Evolutionary conservation across 2,888 invertebrate genomes (phyloP).

Genomic region (Limnephilus marmoratus): DNA sequence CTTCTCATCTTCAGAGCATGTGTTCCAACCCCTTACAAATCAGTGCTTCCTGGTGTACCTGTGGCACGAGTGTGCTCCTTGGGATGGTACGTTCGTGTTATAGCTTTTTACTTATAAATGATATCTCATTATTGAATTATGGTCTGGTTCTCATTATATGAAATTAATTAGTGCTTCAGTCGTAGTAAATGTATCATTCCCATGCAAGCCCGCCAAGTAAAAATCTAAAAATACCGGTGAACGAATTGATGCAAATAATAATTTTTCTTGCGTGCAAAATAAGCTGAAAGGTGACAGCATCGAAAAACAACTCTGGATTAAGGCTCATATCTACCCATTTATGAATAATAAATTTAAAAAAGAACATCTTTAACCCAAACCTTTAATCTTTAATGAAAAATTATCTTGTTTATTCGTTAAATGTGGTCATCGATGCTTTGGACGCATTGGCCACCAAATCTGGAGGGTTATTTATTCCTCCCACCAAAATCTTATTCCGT

Average conservation of each 20-base stretch:
- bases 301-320: not conserved
- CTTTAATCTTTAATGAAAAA: not conserved
- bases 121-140: not conserved
- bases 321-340: not conserved
- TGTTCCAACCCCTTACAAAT: too few relatives aligned
- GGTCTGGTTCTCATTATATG: not conserved
- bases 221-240: not conserved
- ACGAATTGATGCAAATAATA: not conserved
- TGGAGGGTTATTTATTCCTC: too few relatives aligned
- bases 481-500: too few relatives aligned
- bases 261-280: not conserved
- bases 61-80: too few relatives aligned
- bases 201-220: not conserved
- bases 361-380: not conserved
- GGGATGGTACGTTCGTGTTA: too few relatives aligned
- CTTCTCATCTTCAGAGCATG: too few relatives aligned
- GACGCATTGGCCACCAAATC: not conserved
- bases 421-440: not conserved
- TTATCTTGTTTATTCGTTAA: not conserved
- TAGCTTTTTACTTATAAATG: too few relatives aligned
- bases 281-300: not conserved
- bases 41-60: too few relatives aligned
- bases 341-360: not conserved
- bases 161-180: not conserved
- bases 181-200: not conserved